phyloP scores from a whole-genome alignment of 2,797 vertebrate genomes.

The Xiphophorus birchmanni region DNA sequence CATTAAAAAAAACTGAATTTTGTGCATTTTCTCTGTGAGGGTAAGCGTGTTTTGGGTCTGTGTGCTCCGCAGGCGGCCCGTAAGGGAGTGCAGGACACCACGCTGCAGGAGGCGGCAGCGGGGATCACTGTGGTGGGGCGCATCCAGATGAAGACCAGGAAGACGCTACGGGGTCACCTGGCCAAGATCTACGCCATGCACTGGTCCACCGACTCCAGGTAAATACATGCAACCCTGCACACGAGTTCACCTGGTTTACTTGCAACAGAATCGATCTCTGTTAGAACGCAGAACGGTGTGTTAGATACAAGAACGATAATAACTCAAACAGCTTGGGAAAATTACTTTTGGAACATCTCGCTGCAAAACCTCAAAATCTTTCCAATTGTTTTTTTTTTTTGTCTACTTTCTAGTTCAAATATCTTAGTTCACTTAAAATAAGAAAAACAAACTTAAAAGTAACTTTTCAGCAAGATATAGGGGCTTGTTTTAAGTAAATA shows the following conservation, averaged over 20 bases:
- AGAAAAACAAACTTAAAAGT: too few species aligned
- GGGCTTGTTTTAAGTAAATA: too few species aligned
- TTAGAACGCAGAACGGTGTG: neutral
- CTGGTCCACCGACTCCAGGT: conserved; percentile 94
- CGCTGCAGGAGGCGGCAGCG: conserved; percentile 85
- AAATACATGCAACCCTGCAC: conserved; percentile 44
- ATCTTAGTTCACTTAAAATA: too few species aligned
- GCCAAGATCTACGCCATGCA: conserved; percentile 99
- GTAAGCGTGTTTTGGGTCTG: conserved; percentile 19
- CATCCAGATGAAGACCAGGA: conserved; percentile 92
- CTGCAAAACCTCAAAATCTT: too few species aligned
- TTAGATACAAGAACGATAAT: neutral
- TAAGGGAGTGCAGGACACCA: conserved; percentile 90
- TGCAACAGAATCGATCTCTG: neutral
- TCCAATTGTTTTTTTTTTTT: too few species aligned
- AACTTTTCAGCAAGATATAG: too few species aligned
- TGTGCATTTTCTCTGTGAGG: neutral
- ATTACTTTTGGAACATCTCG: neutral
- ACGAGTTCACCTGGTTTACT: neutral
- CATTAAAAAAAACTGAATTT: neutral
- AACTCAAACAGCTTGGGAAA: neutral
- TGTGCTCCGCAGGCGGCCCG: conserved; percentile 85
- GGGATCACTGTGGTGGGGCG: conserved; percentile 84
- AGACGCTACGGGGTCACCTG: conserved; percentile 94
- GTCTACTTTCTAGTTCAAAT: too few species aligned